Evolutionary conservation across 2,113 vertebrate species (phyloP).

Genomic region (Herpetotheres cachinnans): DNA sequence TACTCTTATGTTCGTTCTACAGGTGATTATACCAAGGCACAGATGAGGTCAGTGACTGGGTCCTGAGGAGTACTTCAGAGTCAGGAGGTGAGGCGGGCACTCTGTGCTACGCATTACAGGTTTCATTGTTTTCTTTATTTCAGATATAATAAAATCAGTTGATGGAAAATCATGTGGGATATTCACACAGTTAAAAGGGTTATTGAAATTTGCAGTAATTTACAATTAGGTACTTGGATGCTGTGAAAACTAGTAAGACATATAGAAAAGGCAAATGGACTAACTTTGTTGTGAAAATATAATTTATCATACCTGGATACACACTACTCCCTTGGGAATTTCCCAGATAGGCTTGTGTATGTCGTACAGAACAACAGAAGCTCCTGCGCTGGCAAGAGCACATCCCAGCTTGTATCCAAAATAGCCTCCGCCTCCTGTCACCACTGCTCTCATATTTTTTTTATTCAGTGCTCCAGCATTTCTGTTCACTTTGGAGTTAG

Average conservation of each 20-base stretch:
- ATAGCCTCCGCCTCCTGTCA: slow-evolving; percentile 91
- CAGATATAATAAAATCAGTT: neutral
- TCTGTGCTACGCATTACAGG: neutral
- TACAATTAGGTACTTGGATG: neutral
- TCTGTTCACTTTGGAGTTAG: neutral
- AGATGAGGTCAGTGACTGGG: neutral
- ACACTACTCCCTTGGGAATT: slow-evolving; percentile 74
- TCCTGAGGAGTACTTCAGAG: neutral
- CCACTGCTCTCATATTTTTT: slow-evolving; percentile 74
- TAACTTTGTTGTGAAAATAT: neutral
- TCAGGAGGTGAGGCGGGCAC: neutral
- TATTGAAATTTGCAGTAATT: neutral
- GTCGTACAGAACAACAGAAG: slow-evolving; percentile 86
- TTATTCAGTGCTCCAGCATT: neutral
- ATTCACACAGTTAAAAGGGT: neutral
- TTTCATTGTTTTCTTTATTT: neutral
- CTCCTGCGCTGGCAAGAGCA: slow-evolving; percentile 78
- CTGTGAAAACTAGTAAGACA: neutral
- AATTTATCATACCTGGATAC: slow-evolving; percentile 79
- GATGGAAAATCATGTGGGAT: neutral
- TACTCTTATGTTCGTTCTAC: neutral
- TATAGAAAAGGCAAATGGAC: neutral
- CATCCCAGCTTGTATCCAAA: slow-evolving; percentile 88
- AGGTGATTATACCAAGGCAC: neutral
- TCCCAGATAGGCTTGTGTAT: slow-evolving; percentile 77